These are phyloP conservation scores for Irena cyanogastra DNA, from an alignment of 2,113 vertebrate genomes.

Conservation along the genomic window DNA sequence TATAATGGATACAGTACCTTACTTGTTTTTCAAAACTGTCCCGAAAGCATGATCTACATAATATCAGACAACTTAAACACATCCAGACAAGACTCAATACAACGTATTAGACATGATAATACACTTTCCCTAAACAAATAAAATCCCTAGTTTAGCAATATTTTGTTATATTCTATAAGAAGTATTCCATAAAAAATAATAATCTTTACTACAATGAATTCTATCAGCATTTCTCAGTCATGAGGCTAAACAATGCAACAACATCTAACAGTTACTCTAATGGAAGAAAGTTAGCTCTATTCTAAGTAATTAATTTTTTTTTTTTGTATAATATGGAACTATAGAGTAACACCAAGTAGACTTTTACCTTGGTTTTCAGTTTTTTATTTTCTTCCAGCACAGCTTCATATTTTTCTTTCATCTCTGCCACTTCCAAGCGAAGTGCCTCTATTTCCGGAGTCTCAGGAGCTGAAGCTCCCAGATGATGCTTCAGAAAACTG, in stretches of 20 bases:
- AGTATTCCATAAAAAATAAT: neutral
- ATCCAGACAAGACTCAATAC: neutral
- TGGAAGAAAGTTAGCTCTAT: neutral
- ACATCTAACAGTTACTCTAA: neutral
- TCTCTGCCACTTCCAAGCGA: conserved; percentile 82
- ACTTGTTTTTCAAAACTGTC: neutral
- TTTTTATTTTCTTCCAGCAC: conserved; percentile 90
- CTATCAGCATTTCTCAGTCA: neutral
- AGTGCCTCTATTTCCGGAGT: conserved; percentile 81
- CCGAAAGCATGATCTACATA: neutral
- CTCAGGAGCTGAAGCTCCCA: conserved; percentile 79
- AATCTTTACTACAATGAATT: neutral
- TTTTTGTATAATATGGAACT: neutral
- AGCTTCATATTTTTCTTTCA: conserved; percentile 86
- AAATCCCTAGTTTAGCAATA: neutral
- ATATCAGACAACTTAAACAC: neutral
- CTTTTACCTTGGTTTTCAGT: conserved; percentile 84
- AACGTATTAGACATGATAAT: neutral
- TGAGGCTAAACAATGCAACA: neutral
- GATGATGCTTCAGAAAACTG: conserved; percentile 93
- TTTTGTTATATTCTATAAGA: neutral
- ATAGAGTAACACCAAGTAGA: neutral
- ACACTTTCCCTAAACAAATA: neutral
- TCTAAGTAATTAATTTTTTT: neutral
- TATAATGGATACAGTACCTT: neutral